Evolutionary conservation across 2,797 vertebrate species (phyloP), one percentile per base, ranked within the genome.

Genomic region (Gorsachius magnificus): DNA sequence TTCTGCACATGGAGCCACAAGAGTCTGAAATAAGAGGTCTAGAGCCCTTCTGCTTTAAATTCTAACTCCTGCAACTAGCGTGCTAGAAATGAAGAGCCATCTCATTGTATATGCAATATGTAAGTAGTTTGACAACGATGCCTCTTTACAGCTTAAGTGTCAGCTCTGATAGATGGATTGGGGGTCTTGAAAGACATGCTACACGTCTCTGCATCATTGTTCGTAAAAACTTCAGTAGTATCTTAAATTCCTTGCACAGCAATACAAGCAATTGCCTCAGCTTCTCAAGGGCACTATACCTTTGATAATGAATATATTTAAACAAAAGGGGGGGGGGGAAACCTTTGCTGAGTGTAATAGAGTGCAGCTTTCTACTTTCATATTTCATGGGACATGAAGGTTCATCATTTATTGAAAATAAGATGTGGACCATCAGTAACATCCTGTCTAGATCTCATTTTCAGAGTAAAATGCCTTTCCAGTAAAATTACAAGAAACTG

Each of bases 401-500:
- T 96, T 96, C 94, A 96, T 96, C 90, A 97, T 93, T 97, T 97
- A 97, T 96, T 97, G 96, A 97, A 96, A 97, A 89, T 95, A 88
- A 95, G 93, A 83, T 83, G 63, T 92, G 77, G 95, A 77, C 96
- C 82, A 88, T 87, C 88, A 92, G 90, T 65, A 96, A 53, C 64
- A 84, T 80, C 69, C 63, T 96, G 86, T 71, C 95, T 94, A 68
- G 96, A 58, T 90, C 94, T 96, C 76, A 68, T 95, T 93, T 94
- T 79, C 90, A 56, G 86, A 87, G 60, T 56, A 90, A 93, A 95
- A 92, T 36, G 79, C 74, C 84, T 95, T 92, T 79, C 87, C 86
- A 83, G 78, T 93, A 69, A 86, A 61, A 95, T 54, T 24, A 81
- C 41, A 89, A 76, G 93, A 68, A 90, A 86, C 64, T 35, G 88